Base-by-base conservation (phyloP, 2,888 invertebrate genomes). In the Lingula anatina region DNA sequence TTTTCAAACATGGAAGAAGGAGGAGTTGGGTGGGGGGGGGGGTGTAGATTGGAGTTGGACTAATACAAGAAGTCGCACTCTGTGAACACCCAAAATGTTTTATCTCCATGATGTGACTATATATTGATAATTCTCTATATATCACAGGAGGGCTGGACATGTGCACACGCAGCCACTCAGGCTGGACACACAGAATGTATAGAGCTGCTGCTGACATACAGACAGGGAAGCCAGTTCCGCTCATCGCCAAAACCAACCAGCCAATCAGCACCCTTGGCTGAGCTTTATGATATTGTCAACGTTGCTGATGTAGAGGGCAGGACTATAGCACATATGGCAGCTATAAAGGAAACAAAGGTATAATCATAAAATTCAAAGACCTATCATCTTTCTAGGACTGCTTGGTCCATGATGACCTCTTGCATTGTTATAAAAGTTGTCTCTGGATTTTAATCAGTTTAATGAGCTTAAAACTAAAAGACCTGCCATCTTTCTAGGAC, bases 291-390 rank as follows among this genome's bases (percentile, higher is more conserved):
- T 38, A 58, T 67, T 28, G 52, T 62, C 28, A 67, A 66, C 54
- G 64, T 60, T 51, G 49, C 44, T 1, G 60, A 62, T 47, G 50
- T 54, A 44, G 68, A 70, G 56, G 72, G 71, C 43, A 64, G 66
- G 63, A 68, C 65, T 5, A 48, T 69, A 4, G 57, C 56, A n/a
- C 70, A 70, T 50, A 51, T 71, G 43, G 72, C 73, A 35, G 68
- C 71, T 25, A 57, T 60, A 21, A 54, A 56, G 36, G 55, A 56
- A n/a, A 53, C 50, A 24, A 57, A 63, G 61, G 68, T 66, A 23
- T n/a, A n/a, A n/a, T n/a, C n/a, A n/a, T n/a, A n/a, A n/a, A n/a
- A n/a, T n/a, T n/a, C n/a, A n/a, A n/a, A 57, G 60, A 36, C 2
- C 9, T 26, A n/a, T 7, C 12, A 9, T 15, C 20, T 39, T 9